Conservation (phyloP, 2,113 vertebrate species). For the Fregetta grallaria region DNA sequence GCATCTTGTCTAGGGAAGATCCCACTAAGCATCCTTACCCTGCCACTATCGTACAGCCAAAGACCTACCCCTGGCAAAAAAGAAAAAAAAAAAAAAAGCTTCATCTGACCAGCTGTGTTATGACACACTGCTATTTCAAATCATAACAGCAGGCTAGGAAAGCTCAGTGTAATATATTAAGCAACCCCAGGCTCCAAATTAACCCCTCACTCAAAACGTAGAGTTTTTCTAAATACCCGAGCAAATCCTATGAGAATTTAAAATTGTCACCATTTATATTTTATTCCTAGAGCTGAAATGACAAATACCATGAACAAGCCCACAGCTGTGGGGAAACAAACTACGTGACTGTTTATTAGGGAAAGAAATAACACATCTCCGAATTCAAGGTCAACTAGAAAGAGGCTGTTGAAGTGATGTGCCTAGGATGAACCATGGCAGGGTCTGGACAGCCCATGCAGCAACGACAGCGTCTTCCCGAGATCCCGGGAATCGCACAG, state of each 20-base stretch:
- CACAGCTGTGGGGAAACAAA: background rate
- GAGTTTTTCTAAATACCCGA: background rate
- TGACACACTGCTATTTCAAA: background rate
- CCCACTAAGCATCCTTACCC: background rate
- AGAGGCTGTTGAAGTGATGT: background rate
- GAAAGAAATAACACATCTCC: background rate
- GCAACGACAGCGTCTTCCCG: rapidly evolving
- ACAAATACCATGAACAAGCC: background rate
- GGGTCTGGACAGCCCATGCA: background rate
- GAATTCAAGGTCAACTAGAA: background rate
- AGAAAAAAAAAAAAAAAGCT: background rate
- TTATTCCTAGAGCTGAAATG: background rate
- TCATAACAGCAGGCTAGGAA: background rate
- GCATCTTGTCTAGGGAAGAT: background rate
- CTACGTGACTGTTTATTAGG: background rate
- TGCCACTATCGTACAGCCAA: background rate
- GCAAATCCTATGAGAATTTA: background rate
- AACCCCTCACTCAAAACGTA: background rate
- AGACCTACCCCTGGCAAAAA: background rate
- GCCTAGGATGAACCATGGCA: background rate
- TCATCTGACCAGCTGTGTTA: background rate
- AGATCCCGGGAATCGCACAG: background rate
- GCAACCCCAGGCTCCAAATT: background rate
- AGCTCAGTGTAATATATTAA: background rate
- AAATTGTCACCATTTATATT: background rate